These are phyloP conservation scores for Sebastes fasciatus DNA, from an alignment of 2,113 vertebrate genomes.

Conservation along the genomic window DNA sequence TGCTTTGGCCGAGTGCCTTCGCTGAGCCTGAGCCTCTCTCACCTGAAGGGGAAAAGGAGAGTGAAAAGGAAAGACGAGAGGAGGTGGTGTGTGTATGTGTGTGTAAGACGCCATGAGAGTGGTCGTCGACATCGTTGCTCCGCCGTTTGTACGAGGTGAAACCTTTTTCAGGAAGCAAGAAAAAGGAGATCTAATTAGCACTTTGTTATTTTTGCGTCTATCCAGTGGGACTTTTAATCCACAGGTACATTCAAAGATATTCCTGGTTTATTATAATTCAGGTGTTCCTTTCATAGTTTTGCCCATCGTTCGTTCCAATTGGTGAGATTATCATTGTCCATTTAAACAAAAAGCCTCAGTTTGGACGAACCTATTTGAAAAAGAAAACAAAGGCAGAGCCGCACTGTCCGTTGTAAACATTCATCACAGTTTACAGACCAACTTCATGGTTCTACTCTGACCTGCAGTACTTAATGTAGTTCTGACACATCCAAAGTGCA, in stretches of 20 bases:
- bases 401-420: not conserved
- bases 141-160: not conserved
- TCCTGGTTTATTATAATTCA: not conserved
- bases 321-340: too few species aligned
- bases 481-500: too few species aligned
- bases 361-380: too few species aligned
- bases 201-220: not conserved
- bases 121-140: not conserved
- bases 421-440: not conserved
- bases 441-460: not conserved
- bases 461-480: not conserved
- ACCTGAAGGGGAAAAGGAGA: too few species aligned
- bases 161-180: too few species aligned
- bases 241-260: not conserved
- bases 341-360: too few species aligned
- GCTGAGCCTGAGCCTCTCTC: too few species aligned
- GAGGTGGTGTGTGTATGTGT: slow-evolving; percentile 5
- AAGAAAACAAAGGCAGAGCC: too few species aligned
- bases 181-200: not conserved
- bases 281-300: not conserved
- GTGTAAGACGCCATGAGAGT: too few species aligned
- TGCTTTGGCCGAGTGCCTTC: too few species aligned
- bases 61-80: too few species aligned
- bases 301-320: too few species aligned
- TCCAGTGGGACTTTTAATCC: not conserved